phyloP scores from a whole-genome alignment of 2,113 vertebrate genomes.

The Butorides virescens region DNA sequence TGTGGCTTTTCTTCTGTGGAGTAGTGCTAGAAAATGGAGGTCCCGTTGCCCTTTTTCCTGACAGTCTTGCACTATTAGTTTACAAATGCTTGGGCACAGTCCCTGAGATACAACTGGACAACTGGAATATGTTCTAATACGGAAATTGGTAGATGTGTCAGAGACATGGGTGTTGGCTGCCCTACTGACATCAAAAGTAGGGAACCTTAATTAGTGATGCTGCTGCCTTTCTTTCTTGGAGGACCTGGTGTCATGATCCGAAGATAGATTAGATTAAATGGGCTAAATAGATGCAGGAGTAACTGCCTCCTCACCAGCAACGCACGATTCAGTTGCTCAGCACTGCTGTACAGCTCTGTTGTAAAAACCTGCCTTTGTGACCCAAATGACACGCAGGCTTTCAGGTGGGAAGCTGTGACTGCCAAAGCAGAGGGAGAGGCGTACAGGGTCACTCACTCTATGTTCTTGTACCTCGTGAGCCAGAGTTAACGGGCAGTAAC shows the following conservation, averaged over 20 bases:
- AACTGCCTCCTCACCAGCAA: background rate
- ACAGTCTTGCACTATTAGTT: background rate
- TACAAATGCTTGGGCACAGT: background rate
- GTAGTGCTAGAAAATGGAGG: background rate
- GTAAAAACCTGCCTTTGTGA: background rate
- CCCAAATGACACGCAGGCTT: background rate
- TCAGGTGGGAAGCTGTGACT: background rate
- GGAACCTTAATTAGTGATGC: background rate
- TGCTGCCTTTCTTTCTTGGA: background rate
- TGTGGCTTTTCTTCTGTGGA: background rate
- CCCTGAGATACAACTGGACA: background rate
- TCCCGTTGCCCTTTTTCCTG: background rate
- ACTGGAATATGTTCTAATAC: background rate
- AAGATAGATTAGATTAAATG: background rate
- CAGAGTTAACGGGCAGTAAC: background rate
- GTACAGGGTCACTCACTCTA: background rate
- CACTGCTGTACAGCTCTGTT: background rate
- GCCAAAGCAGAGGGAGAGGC: background rate
- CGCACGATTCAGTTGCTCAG: rapidly evolving
- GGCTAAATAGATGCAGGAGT: background rate
- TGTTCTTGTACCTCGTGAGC: background rate
- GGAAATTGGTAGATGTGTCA: background rate
- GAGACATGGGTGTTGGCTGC: rapidly evolving
- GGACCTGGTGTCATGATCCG: background rate
- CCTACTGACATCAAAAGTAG: background rate